Percentiles rank a stretch among this genome's conserved stretches.
phyloP scores from a whole-genome alignment of 2,113 vertebrate genomes.

The Glareola pratincola region DNA sequence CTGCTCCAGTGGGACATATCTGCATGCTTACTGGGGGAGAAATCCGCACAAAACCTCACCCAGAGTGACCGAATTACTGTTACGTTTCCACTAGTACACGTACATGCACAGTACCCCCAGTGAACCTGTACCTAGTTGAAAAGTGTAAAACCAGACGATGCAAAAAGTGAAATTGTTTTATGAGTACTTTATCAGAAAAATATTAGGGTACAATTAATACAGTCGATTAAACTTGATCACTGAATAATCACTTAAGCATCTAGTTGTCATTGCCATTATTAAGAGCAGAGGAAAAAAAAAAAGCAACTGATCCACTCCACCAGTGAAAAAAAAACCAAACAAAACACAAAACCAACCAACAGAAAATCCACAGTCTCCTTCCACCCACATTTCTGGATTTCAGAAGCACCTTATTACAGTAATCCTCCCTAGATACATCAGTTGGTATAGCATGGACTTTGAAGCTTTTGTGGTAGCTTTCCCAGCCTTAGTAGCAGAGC shows the following conservation, averaged over 20 bases:
- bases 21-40: neutral
- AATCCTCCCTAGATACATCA: neutral
- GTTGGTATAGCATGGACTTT: neutral
- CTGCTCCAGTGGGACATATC: neutral
- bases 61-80: neutral
- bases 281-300: neutral
- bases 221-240: neutral
- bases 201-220: neutral
- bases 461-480: neutral
- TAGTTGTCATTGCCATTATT: neutral
- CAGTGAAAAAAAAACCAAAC: neutral
- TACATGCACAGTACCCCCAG: neutral
- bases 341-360: neutral
- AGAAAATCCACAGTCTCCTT: neutral
- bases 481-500: neutral
- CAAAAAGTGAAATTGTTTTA: neutral
- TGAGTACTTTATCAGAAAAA: neutral
- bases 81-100: neutral
- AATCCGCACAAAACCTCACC: neutral
- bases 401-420: neutral
- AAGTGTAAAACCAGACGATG: neutral
- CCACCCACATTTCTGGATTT: neutral
- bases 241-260: neutral
- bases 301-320: neutral
- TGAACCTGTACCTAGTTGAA: neutral